phyloP scores from a whole-genome alignment of 2,113 vertebrate genomes.

The Sebastes schlegelii region DNA sequence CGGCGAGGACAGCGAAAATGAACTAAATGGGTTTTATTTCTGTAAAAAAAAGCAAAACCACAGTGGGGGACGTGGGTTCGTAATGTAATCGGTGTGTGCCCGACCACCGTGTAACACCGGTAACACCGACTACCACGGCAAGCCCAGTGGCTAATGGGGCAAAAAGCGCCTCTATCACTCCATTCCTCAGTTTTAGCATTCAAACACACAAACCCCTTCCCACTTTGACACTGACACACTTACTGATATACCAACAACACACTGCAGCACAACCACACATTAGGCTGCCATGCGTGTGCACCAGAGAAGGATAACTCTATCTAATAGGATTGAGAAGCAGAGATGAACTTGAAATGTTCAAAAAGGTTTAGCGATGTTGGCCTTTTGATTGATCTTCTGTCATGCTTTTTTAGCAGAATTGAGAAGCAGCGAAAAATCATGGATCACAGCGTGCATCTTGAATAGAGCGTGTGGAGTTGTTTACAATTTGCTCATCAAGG shows the following conservation, averaged over 20 bases:
- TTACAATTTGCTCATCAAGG: slow-evolving; percentile 65
- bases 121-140: too few relatives aligned
- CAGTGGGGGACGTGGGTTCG: too few relatives aligned
- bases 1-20: too few relatives aligned
- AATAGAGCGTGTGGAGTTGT: slow-evolving; percentile 50
- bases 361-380: slow-evolving; percentile 37
- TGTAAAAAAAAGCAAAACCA: too few relatives aligned
- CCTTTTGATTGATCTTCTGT: slow-evolving; percentile 48
- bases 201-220: slow-evolving; percentile 34
- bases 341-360: slow-evolving; percentile 42
- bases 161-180: slow-evolving; percentile 60
- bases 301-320: slow-evolving; percentile 32
- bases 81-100: too few relatives aligned
- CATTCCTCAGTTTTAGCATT: slow-evolving; percentile 43
- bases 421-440: slow-evolving; percentile 39
- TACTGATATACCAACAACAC: slow-evolving; percentile 36
- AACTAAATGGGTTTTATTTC: too few relatives aligned
- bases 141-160: slow-evolving; percentile 62
- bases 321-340: slow-evolving; percentile 29
- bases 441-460: slow-evolving; percentile 46
- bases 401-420: slow-evolving; percentile 22
- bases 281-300: not conserved
- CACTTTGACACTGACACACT: slow-evolving; percentile 10
- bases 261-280: slow-evolving; percentile 2
- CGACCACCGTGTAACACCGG: too few relatives aligned